Base-by-base conservation (phyloP, 2,888 invertebrate species). In the Boloria euphrosyne region DNA sequence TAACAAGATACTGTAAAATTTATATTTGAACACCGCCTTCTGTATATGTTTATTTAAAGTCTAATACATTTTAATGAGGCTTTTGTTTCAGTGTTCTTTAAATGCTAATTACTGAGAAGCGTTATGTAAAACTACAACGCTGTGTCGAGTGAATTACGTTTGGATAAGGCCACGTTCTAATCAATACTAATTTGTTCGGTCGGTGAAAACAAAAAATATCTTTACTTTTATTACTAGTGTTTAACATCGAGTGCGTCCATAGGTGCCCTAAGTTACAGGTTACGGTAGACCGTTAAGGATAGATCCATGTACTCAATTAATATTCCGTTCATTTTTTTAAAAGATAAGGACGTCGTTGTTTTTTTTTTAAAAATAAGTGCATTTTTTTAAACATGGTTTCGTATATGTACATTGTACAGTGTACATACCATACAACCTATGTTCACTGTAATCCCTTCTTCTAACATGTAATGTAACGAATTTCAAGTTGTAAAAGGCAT, bases 51-150 rank as follows among this genome's bases (percentile, higher is more conserved):
- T 67, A 67, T 67, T 66, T 60, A 65, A 65, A 70, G 46, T 31
- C 47, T 66, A 46, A 38, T 68, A 53, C 60, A 70, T 70, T 63
- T 65, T 67, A 70, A 70, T 70, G 65, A 70, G 53, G 61, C 63
- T 49, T 67, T 70, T 69, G 62, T 59, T 52, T 62, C 49, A 49
- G 46, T 65, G 62, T 68, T 66, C 52, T 62, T 64, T 61, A 60
- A 27, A 71, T 69, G 68, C 64, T 66, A 61, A 67, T 67, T 64
- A 67, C 57, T 65, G 43, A 57, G 57, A 53, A 54, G 44, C 55
- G 46, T 55, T 67, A 62, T 66, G 52, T 52, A 16, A 27, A 66
- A 57, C 6, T 53, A 27, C 22, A 54, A 17, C 14, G 5, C 17
- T 14, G 52, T 60, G 38, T 51, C 13, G 27, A 54, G 38, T 14